Evolutionary conservation across 2,113 vertebrate species (phyloP), one percentile per base, ranked within the genome.

Genomic region (Dascyllus trimaculatus): DNA sequence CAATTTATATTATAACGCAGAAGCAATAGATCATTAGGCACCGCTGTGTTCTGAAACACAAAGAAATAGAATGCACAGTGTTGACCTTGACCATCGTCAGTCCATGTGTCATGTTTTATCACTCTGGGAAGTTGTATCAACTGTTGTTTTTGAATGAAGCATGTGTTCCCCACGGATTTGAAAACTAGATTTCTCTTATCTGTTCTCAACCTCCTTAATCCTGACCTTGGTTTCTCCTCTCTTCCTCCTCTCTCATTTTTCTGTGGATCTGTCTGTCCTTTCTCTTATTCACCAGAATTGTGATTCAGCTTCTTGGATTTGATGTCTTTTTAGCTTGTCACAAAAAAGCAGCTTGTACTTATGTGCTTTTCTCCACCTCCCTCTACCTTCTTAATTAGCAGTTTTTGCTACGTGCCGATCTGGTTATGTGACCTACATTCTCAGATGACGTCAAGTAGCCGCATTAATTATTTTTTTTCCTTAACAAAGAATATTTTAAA

Each of bases 21-120:
- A 38, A 32, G 4, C 26, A n/a, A 10, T 3, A 18, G 38, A 43
- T 68, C 18, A 38, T 49, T 62, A 67, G 25, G 11, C n/a, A 25
- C 18, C 11, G 11, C 4, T 2, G 4, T 35, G 1, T 45, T 71
- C 7, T 61, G 4, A 68, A 72, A 63, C 40, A 25, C 11, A 66
- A 46, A 45, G 7, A 68, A 70, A 26, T 64, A 49, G 38, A 49
- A 32, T 32, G 32, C 35, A 69, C 21, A n/a, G 14, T 7, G 8
- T 43, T 63, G 66, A 43, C 60, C 54, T 51, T 67, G 56, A 67
- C 71, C 71, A 35, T n/a, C 4, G 40, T n/a, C 25, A 26, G 22
- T 17, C 40, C 53, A 61, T 58, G 71, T 1, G n/a, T 71, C 49
- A 18, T 1, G 49, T 80, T 35, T 62, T 57, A 64, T 57, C 54